Conservation (phyloP, 1,140 invertebrate genomes). For the Rhagoletis zephyria region DNA sequence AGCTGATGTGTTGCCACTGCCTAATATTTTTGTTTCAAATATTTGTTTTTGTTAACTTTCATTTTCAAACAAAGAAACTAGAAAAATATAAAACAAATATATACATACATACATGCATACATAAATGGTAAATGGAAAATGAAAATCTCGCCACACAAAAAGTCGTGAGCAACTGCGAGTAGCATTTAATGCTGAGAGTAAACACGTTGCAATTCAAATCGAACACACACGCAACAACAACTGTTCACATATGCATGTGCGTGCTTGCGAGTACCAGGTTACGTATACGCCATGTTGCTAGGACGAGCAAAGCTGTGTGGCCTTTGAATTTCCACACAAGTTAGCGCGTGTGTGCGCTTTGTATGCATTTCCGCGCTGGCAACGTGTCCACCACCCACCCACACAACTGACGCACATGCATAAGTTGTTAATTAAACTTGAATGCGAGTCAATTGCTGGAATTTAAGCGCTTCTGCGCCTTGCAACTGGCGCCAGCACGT, state of each 20-base stretch:
- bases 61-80: too few relatives aligned
- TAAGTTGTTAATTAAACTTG: constrained; percentile 36
- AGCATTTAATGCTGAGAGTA: too few relatives aligned
- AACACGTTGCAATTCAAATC: too few relatives aligned
- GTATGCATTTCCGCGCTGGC: not conserved
- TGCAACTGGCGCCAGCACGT: not conserved
- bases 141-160: too few relatives aligned
- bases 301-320: too few relatives aligned
- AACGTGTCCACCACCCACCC: not conserved
- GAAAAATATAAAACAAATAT: too few relatives aligned
- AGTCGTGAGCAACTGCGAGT: too few relatives aligned
- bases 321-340: not conserved
- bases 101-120: too few relatives aligned
- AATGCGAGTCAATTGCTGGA: constrained; percentile 11
- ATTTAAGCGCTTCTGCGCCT: not conserved
- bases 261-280: not conserved
- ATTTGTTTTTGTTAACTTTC: too few relatives aligned
- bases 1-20: too few relatives aligned
- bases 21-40: too few relatives aligned
- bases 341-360: not conserved
- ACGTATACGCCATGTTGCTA: not conserved
- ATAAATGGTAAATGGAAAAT: too few relatives aligned
- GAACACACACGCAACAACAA: not conserved
- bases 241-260: not conserved
- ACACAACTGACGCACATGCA: not conserved